A percentile compares a stretch with the other conserved stretches of the same genome.
Conservation (phyloP, 2,113 vertebrate genomes). For the Speoplatyrhinus poulsoni region DNA sequence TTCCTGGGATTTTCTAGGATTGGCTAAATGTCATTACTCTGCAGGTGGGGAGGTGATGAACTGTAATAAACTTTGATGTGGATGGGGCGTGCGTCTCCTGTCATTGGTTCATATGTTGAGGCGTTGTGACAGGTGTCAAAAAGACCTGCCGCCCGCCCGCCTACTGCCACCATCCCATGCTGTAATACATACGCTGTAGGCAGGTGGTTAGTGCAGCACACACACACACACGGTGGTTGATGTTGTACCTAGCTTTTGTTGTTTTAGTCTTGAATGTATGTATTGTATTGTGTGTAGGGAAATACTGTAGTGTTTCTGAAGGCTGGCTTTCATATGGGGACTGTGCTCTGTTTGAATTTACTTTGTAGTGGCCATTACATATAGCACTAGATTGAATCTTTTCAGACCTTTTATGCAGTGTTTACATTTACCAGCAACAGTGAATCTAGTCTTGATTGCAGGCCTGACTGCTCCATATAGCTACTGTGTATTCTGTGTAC, state of each 20-base stretch:
- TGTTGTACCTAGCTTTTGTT: not conserved
- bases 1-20: constrained; percentile 79
- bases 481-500: not conserved
- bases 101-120: constrained; percentile 70
- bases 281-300: constrained; percentile 3
- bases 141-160: constrained; percentile 58
- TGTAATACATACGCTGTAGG: constrained; percentile 28
- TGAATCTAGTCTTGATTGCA: too few species aligned
- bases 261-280: constrained; percentile 11
- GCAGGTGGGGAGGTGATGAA: constrained; percentile 79
- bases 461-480: not conserved
- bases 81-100: constrained; percentile 67
- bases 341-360: constrained; percentile 24
- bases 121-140: constrained; percentile 67
- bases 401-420: constrained; percentile 36
- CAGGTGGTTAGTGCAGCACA: not conserved
- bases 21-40: constrained; percentile 81
- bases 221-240: not conserved
- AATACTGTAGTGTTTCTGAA: constrained; percentile 15
- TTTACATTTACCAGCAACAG: not conserved
- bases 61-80: constrained; percentile 79
- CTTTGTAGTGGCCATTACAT: constrained; percentile 13
- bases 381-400: not conserved
- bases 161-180: constrained; percentile 57
- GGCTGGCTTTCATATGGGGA: constrained; percentile 12